Conservation (phyloP, 2,888 invertebrate species). For the Sisyra terminalis region DNA sequence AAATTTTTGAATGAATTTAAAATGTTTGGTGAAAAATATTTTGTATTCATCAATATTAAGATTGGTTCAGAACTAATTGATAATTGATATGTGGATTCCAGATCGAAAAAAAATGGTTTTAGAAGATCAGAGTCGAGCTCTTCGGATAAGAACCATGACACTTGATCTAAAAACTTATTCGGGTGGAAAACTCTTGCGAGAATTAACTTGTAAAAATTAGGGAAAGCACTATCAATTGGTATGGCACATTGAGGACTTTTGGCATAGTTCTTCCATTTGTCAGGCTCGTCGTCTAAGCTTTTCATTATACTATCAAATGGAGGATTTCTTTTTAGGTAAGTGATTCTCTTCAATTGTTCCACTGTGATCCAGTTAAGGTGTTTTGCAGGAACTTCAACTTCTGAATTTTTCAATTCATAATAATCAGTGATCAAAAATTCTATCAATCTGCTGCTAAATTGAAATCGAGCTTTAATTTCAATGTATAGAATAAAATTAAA, state of each 20-base stretch:
- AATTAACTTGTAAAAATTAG: slow-evolving; percentile 52
- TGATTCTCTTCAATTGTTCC: slow-evolving; percentile 67
- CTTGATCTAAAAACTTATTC: slow-evolving; percentile 51
- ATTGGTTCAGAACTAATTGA: slow-evolving; percentile 56
- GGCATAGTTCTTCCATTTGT: slow-evolving; percentile 36
- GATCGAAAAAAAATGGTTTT: slow-evolving; percentile 63
- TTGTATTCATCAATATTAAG: slow-evolving; percentile 63
- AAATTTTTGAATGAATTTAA: slow-evolving; percentile 52
- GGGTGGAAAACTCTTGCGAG: slow-evolving; percentile 54
- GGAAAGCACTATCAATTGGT: slow-evolving; percentile 39
- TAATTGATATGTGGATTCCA: slow-evolving; percentile 56
- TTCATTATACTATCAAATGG: slow-evolving; percentile 17
- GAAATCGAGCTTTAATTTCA: slow-evolving; percentile 38
- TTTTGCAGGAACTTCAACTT: slow-evolving; percentile 42
- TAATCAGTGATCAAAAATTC: slow-evolving; percentile 65
- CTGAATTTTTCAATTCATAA: slow-evolving; percentile 43
- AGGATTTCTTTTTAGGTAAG: slow-evolving; percentile 38
- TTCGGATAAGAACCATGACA: slow-evolving; percentile 42
- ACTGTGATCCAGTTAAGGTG: slow-evolving; percentile 42
- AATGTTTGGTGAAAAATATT: slow-evolving; percentile 70
- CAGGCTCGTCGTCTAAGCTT: too few species aligned
- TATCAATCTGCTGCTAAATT: slow-evolving; percentile 42
- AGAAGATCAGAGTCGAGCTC: slow-evolving; percentile 57
- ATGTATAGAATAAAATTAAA: slow-evolving; percentile 68
- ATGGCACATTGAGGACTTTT: slow-evolving; percentile 37